Base-by-base conservation (phyloP, 2,888 invertebrate species). In the Seladonia tumulorum region DNA sequence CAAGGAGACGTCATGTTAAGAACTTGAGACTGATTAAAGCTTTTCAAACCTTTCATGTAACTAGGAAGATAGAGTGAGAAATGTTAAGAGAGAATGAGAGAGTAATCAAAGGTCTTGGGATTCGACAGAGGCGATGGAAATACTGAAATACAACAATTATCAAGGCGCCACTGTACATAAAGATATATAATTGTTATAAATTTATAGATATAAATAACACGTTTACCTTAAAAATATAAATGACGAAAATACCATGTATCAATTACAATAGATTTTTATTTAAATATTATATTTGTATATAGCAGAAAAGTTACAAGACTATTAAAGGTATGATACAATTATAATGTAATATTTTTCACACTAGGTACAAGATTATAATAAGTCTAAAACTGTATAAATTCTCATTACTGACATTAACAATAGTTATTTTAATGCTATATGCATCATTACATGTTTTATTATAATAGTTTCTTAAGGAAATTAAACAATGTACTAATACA, bases 261-360 rank as follows among this genome's bases (percentile, higher is more conserved):
- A 25, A 49, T 74, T 77, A 53, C n/a, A 68, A 76, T 79, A 66
- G 14, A 76, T 66, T 49, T 83, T 66, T 74, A 72, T 79, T 76
- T 83, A 79, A 72, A 85, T 73, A 78, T 57, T 72, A 81, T 83
- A 60, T 47, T 77, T 75, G n/a, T 82, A 76, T 66, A 83, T 47
- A 79, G 22, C 45, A 83, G 68, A 71, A 57, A 39, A 66, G 22
- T 76, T 72, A 18, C 16, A 66, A 5, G 57, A 47, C 74, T n/a
- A 39, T 66, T 75, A 79, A 76, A 79, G 79, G 16, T 76, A 79
- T 79, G 47, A 83, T 83, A 83, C 71, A 85, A 76, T 75, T 72
- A 76, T 63, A 75, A 7, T 63, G 53, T 22, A 35, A 60, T 42
- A 60, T 75, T 79, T 35, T 75, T 12, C 29, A 68, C 39, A 49